Conservation (phyloP, 2,888 invertebrate genomes). For the Tenthredo distinguenda region DNA sequence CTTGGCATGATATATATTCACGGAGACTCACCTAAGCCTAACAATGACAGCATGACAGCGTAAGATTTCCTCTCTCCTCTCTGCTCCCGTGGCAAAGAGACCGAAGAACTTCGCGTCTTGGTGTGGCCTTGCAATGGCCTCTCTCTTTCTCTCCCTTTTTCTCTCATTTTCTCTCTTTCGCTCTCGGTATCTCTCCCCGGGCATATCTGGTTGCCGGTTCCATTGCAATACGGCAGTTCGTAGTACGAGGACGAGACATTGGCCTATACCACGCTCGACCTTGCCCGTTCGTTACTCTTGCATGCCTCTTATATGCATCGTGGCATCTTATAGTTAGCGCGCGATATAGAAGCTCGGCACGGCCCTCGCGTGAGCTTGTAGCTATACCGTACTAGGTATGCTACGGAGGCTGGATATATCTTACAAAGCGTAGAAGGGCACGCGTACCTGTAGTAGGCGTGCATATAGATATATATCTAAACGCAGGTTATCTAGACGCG, state of each 20-base stretch:
- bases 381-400: conserved; percentile 1
- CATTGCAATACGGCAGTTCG: conserved; percentile 68
- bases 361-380: conserved; percentile 38
- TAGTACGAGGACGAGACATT: conserved; percentile 74
- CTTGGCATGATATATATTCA: conserved; percentile 37
- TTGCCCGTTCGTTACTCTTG: conserved; percentile 77
- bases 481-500: conserved; percentile 46
- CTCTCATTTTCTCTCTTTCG: conserved; percentile 55
- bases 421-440: conserved; percentile 21
- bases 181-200: conserved; percentile 62
- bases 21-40: conserved; percentile 61
- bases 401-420: background rate
- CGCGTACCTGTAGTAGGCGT: conserved; percentile 40
- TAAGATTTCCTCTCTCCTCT: conserved; percentile 49
- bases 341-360: conserved; percentile 15
- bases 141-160: conserved; percentile 55
- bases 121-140: conserved; percentile 50
- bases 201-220: conserved; percentile 68
- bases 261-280: conserved; percentile 76
- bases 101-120: conserved; percentile 15
- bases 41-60: conserved; percentile 65
- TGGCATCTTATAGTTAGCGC: conserved; percentile 45
- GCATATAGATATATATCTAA: conserved; percentile 38
- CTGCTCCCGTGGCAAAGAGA: background rate
- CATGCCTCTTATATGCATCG: conserved; percentile 69